Evolutionary conservation across 2,888 invertebrate species (phyloP), one percentile per base, ranked within the genome.

Genomic region (Onthophagus sagittarius): DNA sequence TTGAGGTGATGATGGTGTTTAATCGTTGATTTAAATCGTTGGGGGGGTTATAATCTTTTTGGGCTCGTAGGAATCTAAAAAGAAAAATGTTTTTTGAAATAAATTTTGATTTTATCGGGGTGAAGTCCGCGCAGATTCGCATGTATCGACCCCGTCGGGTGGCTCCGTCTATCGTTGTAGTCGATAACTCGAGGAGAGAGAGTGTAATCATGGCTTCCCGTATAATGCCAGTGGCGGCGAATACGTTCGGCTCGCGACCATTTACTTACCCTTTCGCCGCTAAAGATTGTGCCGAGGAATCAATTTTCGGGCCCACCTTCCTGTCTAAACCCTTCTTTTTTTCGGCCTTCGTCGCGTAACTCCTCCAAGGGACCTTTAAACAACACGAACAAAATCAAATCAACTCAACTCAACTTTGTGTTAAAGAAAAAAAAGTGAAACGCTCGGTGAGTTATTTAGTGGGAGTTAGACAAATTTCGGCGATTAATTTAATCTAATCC

Each of bases 51-150:
- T 97, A 98, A 2, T 92, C 86, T 80, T 92, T 93, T 75, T 89
- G 89, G 0, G 93, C 88, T 2, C 96, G 89, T 62, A 95, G 85
- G 83, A 95, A 96, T 71, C 95, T 95, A 82, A 33, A 87, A 85
- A 79, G 6, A 67, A 67, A 67, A 0, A 65, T 63, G 13, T 63
- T 13, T 77, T 78, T 53, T 53, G 1, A 53, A 53, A 14, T 23
- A 64, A 23, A 64, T 13, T 15, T 15, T 64, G 64, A 5, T 13
- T 64, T 15, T 64, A 64, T 23, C 6, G 64, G 64, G 64, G 67
- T 23, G 67, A 67, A 67, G 31, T 23, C 23, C 81, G 84, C 85
- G 85, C 85, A 84, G 82, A 80, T 82, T 84, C 84, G 78, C 80
- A 83, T 81, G 82, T 85, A 85, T 85, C 80, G 85, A 85, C 82